Percentiles rank a stretch among this genome's conserved stretches.
Evolutionary conservation across 2,888 invertebrate genomes (phyloP).

Genomic region (Clitarchus hookeri): DNA sequence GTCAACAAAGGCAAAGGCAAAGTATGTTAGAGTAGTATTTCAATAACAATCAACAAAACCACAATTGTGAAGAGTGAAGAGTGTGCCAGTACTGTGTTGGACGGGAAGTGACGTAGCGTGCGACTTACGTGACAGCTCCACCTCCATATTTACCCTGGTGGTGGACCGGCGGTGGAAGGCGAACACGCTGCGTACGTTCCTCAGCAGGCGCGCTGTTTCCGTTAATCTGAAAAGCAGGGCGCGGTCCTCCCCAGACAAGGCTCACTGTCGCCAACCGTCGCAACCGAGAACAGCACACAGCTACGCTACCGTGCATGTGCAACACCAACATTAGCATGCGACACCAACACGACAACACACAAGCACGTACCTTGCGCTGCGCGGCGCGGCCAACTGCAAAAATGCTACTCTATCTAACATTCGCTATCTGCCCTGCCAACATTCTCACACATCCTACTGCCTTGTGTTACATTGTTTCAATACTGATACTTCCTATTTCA

Average conservation of each 20-base stretch:
- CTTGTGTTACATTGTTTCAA: too few species aligned
- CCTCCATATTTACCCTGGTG: conserved; percentile 79
- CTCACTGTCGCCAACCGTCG: neutral
- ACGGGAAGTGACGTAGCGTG: neutral
- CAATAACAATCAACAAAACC: neutral
- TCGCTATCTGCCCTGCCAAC: too few species aligned
- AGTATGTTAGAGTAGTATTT: neutral
- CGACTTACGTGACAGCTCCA: conserved; percentile 93
- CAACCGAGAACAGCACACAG: too few species aligned
- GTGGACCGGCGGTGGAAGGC: conserved; percentile 68
- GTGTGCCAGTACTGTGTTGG: neutral
- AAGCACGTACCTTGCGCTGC: too few species aligned
- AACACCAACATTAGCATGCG: too few species aligned
- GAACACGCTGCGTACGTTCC: conserved; percentile 93
- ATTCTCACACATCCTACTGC: too few species aligned
- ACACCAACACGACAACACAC: too few species aligned
- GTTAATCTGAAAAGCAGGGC: conserved; percentile 72
- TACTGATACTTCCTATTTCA: too few species aligned
- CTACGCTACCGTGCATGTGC: too few species aligned
- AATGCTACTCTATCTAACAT: too few species aligned
- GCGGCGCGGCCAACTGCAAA: too few species aligned
- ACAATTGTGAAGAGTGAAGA: neutral
- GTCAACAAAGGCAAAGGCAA: neutral
- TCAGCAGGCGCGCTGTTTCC: conserved; percentile 95
- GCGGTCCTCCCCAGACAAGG: neutral